Evolutionary conservation across 1,140 invertebrate species (phyloP).

Genomic region (Panagrolaimus sp.): DNA sequence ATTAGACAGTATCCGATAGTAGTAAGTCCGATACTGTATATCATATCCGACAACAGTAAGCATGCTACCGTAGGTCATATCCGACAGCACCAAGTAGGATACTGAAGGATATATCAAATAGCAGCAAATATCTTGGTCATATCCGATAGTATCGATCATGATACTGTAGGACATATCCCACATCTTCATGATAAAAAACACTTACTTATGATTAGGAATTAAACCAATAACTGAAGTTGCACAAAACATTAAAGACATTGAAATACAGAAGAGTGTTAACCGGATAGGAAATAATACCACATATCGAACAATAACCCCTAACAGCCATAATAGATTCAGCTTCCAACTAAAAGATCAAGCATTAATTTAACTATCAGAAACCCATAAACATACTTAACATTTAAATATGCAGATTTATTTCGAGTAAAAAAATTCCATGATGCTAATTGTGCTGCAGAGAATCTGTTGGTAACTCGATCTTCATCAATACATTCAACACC

Average conservation of each 20-base stretch:
- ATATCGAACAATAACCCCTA: slow-evolving; percentile 44
- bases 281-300: slow-evolving; percentile 39
- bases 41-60: too few species aligned
- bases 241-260: slow-evolving; percentile 36
- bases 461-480: slow-evolving; percentile 49
- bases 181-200: slow-evolving; percentile 22
- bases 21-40: too few species aligned
- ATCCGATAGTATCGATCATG: too few species aligned
- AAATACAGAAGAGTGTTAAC: slow-evolving; percentile 40
- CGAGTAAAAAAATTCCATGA: slow-evolving; percentile 51
- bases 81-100: too few species aligned
- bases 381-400: slow-evolving; percentile 32
- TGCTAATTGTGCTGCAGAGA: slow-evolving; percentile 42
- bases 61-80: too few species aligned
- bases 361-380: background rate
- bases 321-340: slow-evolving; percentile 35
- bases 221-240: slow-evolving; percentile 38
- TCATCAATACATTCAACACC: slow-evolving; percentile 51
- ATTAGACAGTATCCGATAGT: too few species aligned
- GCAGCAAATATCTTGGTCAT: too few species aligned
- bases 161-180: background rate
- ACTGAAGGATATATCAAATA: too few species aligned
- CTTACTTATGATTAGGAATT: slow-evolving; percentile 30
- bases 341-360: slow-evolving; percentile 43
- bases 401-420: slow-evolving; percentile 30